Evolutionary conservation across 2,797 vertebrate species (phyloP).

Genomic region (Tapirus indicus): DNA sequence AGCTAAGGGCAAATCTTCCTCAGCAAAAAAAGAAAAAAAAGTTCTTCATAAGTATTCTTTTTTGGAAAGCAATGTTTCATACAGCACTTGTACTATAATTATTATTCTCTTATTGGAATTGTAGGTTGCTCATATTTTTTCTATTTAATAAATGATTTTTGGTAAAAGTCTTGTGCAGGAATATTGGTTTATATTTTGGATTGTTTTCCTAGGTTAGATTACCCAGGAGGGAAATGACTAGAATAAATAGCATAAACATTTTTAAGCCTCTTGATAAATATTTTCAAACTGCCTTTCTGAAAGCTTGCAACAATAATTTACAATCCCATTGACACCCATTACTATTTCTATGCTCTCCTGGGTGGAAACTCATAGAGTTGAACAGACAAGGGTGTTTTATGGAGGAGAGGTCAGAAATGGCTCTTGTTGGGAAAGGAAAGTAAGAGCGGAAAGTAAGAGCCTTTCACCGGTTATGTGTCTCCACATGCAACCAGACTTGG

Average conservation of each 20-base stretch:
- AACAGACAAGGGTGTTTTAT: neutral
- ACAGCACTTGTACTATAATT: neutral
- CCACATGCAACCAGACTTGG: neutral
- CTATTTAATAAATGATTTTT: neutral
- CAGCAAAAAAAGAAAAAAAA: neutral
- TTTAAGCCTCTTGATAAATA: neutral
- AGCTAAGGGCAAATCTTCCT: no score
- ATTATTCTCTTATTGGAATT: slow-evolving; percentile 4
- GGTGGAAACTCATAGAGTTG: neutral
- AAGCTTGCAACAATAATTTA: neutral
- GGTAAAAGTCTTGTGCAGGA: neutral
- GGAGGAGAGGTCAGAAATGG: no score
- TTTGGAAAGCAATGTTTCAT: neutral
- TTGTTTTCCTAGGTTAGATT: neutral
- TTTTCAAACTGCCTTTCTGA: neutral
- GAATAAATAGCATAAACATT: neutral
- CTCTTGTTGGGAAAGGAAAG: neutral
- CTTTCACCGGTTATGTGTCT: neutral
- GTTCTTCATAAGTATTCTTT: neutral
- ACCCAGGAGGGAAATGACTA: neutral
- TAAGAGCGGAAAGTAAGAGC: neutral
- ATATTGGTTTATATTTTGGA: neutral
- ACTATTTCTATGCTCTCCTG: neutral
- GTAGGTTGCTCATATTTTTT: neutral
- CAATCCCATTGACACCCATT: neutral